Percentiles rank a stretch among this genome's conserved stretches.
These are phyloP conservation scores for Cataglyphis hispanica DNA, from an alignment of 1,140 invertebrate species.

Conservation along the genomic window DNA sequence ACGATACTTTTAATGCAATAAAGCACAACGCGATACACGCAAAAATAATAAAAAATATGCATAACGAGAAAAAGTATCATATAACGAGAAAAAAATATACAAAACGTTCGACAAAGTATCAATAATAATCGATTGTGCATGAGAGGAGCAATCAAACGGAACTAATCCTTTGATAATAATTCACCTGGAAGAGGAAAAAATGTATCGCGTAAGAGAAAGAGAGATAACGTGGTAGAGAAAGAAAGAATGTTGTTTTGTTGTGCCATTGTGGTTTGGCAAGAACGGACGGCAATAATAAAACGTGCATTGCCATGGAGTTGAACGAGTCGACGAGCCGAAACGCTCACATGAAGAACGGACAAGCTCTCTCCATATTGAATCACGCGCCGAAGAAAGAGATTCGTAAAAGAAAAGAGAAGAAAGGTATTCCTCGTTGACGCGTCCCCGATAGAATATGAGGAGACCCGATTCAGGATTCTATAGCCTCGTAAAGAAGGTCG, in stretches of 20 bases:
- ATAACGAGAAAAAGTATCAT: background rate
- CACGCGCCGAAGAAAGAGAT: slow-evolving; percentile 14
- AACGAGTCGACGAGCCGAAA: background rate
- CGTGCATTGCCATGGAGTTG: background rate
- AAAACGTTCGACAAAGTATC: background rate
- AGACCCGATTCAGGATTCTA: slow-evolving; percentile 31
- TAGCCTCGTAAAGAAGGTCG: slow-evolving; percentile 7
- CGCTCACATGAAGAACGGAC: background rate
- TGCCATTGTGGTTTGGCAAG: background rate
- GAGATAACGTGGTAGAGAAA: too few relatives aligned
- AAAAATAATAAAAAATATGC: slow-evolving; percentile 26
- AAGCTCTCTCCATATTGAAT: slow-evolving; percentile 8
- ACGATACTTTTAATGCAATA: slow-evolving; percentile 5
- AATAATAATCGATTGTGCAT: background rate
- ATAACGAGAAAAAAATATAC: background rate
- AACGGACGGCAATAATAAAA: slow-evolving; percentile 3
- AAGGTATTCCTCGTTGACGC: slow-evolving; percentile 37
- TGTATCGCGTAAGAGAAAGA: background rate
- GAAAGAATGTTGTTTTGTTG: background rate
- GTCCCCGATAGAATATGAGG: slow-evolving; percentile 40
- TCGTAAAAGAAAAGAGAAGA: slow-evolving; percentile 27
- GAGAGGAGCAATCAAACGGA: background rate
- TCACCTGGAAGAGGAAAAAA: background rate
- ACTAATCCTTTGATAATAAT: slow-evolving; percentile 13
- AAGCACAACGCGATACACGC: background rate